Conservation (phyloP, 2,888 invertebrate species). For the Omphaloscelis lunosa region DNA sequence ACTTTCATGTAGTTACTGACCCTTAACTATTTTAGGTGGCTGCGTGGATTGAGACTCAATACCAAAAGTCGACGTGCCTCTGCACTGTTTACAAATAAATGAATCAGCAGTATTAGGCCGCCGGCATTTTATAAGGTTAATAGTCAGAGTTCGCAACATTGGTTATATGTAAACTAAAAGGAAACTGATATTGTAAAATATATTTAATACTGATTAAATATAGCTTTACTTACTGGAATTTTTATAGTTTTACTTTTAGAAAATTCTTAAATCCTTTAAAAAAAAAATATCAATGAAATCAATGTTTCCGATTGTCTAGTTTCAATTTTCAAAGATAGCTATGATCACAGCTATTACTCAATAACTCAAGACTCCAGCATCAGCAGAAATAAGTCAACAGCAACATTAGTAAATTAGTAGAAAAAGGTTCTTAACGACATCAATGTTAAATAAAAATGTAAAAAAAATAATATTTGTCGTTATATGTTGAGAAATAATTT, state of each 20-base stretch:
- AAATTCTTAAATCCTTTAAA: conserved; percentile 23
- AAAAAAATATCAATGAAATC: conserved; percentile 48
- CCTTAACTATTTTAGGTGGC: conserved; percentile 79
- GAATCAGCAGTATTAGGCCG: conserved; percentile 84
- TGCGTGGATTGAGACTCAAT: conserved; percentile 71
- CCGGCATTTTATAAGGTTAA: conserved; percentile 87
- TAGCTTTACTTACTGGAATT: conserved; percentile 60
- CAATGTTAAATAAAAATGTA: background rate
- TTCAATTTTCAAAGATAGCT: conserved; percentile 40
- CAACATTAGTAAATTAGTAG: background rate
- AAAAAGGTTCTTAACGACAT: no score
- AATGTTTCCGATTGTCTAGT: conserved; percentile 47
- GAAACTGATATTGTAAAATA: conserved; percentile 56
- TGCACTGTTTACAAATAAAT: conserved; percentile 81
- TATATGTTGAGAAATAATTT: no score
- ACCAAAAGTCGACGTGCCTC: conserved; percentile 73
- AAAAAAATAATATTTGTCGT: accelerated
- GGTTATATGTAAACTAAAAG: conserved; percentile 58
- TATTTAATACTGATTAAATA: conserved; percentile 31
- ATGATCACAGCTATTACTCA: background rate
- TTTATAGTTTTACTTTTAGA: conserved; percentile 36
- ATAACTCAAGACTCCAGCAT: background rate
- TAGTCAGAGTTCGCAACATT: conserved; percentile 87
- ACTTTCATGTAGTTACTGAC: conserved; percentile 79
- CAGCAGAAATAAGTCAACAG: background rate